phyloP scores from a whole-genome alignment of 1,140 invertebrate species.

The Colletes latitarsis region DNA sequence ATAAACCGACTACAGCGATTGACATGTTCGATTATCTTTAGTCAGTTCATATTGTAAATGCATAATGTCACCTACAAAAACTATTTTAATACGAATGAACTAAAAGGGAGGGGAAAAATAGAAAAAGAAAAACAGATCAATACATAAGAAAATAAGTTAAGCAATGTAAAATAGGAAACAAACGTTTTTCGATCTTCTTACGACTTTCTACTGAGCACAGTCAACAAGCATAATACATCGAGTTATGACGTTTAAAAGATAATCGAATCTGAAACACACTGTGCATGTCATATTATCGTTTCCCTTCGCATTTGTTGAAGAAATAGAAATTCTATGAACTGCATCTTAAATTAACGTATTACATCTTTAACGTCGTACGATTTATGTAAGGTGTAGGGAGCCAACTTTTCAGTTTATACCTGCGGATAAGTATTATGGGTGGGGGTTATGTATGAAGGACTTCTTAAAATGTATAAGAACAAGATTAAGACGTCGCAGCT shows the following conservation, averaged over 20 bases:
- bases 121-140: slow-evolving; percentile 21
- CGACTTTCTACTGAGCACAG: slow-evolving; percentile 28
- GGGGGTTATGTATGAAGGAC: slow-evolving; percentile 76
- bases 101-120: background rate
- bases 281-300: slow-evolving; percentile 64
- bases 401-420: slow-evolving; percentile 77
- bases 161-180: slow-evolving; percentile 28
- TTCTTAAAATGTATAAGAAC: slow-evolving; percentile 71
- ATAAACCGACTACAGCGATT: slow-evolving; percentile 52
- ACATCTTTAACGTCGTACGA: slow-evolving; percentile 75
- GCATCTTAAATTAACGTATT: slow-evolving; percentile 74
- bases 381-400: slow-evolving; percentile 71
- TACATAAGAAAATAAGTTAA: slow-evolving; percentile 27
- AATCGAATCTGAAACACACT: slow-evolving; percentile 74
- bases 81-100: background rate
- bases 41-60: slow-evolving; percentile 38
- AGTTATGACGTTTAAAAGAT: slow-evolving; percentile 54
- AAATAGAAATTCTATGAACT: slow-evolving; percentile 72
- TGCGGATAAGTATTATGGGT: slow-evolving; percentile 77
- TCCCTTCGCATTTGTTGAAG: slow-evolving; percentile 69
- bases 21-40: slow-evolving; percentile 74
- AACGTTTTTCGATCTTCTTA: slow-evolving; percentile 3
- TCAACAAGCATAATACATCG: slow-evolving; percentile 19
- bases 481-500: slow-evolving; percentile 79
- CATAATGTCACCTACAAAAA: slow-evolving; percentile 12